Evolutionary conservation across 2,888 invertebrate species (phyloP).

Genomic region (Orgyia antiqua): DNA sequence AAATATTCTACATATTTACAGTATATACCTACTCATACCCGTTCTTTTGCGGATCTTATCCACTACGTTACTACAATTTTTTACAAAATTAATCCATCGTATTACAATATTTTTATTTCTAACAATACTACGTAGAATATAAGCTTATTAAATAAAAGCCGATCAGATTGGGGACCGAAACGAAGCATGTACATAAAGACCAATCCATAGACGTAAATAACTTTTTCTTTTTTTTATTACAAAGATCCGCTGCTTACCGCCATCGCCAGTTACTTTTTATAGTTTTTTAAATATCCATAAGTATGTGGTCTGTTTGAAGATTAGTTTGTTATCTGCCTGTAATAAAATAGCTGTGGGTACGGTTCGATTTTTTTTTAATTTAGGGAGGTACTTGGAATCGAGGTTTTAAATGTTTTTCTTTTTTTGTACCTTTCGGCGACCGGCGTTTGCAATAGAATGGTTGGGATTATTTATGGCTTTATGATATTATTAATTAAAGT

Average conservation of each 20-base stretch:
- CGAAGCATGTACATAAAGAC: not conserved
- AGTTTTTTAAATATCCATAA: constrained; percentile 66
- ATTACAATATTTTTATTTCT: too few relatives aligned
- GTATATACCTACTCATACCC: too few relatives aligned
- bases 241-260: constrained; percentile 41
- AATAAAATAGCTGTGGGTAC: constrained; percentile 59
- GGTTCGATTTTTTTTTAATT: constrained; percentile 27
- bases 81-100: too few relatives aligned
- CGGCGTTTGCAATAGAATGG: constrained; percentile 7
- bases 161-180: not conserved
- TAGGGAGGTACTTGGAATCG: constrained; percentile 24
- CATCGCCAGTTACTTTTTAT: constrained; percentile 53
- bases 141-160: not conserved
- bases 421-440: constrained; percentile 12
- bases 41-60: too few relatives aligned
- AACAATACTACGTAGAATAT: too few relatives aligned
- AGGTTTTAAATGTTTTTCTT: constrained; percentile 10
- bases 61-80: too few relatives aligned
- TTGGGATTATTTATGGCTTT: not conserved
- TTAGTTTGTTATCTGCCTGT: constrained; percentile 65
- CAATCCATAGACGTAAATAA: too few relatives aligned
- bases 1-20: too few relatives aligned
- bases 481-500: constrained; percentile 1
- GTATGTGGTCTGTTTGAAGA: constrained; percentile 47
- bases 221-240: constrained; percentile 53